Base-by-base conservation (phyloP, 2,797 vertebrate genomes). In the Brachyrhaphis roseni region DNA sequence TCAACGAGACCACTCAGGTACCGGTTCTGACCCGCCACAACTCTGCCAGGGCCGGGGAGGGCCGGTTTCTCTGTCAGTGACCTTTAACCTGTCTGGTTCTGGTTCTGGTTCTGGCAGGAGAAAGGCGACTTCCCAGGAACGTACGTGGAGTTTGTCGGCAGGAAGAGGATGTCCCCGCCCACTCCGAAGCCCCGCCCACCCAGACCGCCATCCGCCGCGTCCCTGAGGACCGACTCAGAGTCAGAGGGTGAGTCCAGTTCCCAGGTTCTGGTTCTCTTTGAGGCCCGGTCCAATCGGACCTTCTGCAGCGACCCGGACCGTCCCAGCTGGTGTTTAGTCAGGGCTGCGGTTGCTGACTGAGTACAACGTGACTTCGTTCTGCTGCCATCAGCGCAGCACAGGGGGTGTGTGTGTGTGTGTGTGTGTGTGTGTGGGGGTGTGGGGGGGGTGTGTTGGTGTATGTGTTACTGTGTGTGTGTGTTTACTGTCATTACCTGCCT, bases 91-190 rank as follows among this genome's bases (percentile, higher is more conserved):
- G n/a, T n/a, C n/a, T n/a, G n/a, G n/a, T n/a, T n/a, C 47, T 51
- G 47, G 47, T 47, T 75, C 36, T 45, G 16, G 59, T 0, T 16
- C 46, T 28, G 0, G 28, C 83, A 95, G 93, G 97, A 97, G 86
- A 97, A 97, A 75, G 97, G 97, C 0, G 97, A 98, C 93, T 98
- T 98, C 75, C 97, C 97, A 0, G 97, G 97, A 82, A 98, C 97
- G 3, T 98, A 98, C 0, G 97, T 98, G 84, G 97, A 98, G 89
- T 98, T 97, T 47, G 94, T 97, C 0, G 97, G 97, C 87, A 96
- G 96, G 78, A 98, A 96, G 92, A 96, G 94, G 87, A 97, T 98
- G 92, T 97, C 96, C 0, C 97, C 97, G 18, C 97, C 97, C 20
- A 98, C 97, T 1, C 97, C 97, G 0, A 98, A 98, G 91, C 97